These are phyloP conservation scores for Lycocorax pyrrhopterus DNA, from an alignment of 2,113 vertebrate species.

Conservation along the genomic window DNA sequence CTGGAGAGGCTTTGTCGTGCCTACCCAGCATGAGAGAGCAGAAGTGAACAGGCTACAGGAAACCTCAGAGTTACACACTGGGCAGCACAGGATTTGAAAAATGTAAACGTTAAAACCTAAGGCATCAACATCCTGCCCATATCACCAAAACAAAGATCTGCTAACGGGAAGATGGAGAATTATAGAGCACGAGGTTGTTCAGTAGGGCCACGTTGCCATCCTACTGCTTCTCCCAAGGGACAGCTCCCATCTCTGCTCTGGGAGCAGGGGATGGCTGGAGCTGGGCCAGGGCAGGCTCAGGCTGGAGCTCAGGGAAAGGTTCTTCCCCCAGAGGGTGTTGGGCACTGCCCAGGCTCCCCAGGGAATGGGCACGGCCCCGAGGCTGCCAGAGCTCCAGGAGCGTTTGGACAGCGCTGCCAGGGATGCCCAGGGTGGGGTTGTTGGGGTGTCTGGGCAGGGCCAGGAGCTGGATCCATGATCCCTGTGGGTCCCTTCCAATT, in stretches of 20 bases:
- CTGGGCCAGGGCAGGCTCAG: neutral
- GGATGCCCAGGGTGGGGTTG: neutral
- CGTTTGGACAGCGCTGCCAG: rapidly evolving
- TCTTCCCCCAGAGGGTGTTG: neutral
- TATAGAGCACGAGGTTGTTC: neutral
- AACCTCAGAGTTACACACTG: no score
- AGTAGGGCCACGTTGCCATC: neutral
- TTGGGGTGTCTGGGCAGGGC: neutral
- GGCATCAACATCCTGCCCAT: neutral
- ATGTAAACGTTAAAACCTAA: no score
- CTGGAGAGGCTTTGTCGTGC: no score
- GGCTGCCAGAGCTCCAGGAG: neutral
- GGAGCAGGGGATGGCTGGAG: neutral
- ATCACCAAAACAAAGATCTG: neutral
- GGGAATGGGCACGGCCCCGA: rapidly evolving
- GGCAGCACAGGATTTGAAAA: no score
- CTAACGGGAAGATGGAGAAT: neutral
- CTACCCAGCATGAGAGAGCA: no score
- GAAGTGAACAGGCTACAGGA: no score
- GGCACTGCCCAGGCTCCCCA: neutral
- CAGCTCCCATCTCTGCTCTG: neutral
- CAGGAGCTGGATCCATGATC: neutral
- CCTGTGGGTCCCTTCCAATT: no score
- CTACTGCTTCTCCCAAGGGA: neutral
- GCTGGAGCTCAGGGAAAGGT: neutral